Percentiles rank a stretch among this genome's conserved stretches.
Evolutionary conservation across 1,140 invertebrate species (phyloP).

Genomic region (Acromyrmex heyeri): DNA sequence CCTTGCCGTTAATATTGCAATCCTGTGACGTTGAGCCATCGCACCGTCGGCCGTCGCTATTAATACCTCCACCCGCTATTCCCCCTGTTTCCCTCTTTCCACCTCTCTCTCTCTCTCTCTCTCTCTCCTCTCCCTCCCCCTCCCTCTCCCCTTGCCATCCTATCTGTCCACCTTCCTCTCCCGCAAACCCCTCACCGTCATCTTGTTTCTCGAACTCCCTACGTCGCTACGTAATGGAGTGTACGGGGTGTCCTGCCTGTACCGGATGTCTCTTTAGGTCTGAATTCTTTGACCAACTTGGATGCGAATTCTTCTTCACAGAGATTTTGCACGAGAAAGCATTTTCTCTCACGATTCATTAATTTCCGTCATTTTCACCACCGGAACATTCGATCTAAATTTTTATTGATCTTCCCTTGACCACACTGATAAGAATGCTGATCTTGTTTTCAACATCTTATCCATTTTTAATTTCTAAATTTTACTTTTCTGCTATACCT

Average conservation of each 20-base stretch:
- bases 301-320: not conserved
- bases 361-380: not conserved
- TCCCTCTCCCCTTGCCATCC: conserved; percentile 25
- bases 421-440: no score
- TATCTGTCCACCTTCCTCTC: conserved; percentile 9
- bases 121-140: conserved; percentile 12
- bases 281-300: not conserved
- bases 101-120: conserved; percentile 6
- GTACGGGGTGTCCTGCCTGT: conserved; percentile 48
- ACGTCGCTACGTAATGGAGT: conserved; percentile 56
- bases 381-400: not conserved
- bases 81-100: not conserved
- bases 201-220: conserved; percentile 57
- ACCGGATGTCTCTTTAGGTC: conserved; percentile 1
- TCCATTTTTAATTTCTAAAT: not conserved
- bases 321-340: not conserved
- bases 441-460: not conserved
- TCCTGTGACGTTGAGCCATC: conserved; percentile 57
- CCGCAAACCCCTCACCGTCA: conserved; percentile 40
- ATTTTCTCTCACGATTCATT: not conserved
- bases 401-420: not conserved
- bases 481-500: not conserved
- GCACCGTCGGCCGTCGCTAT: conserved; percentile 52
- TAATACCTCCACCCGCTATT: conserved; percentile 60
- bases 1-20: conserved; percentile 69